Evolutionary conservation across 2,888 invertebrate genomes (phyloP).

Genomic region (Teleogryllus oceanicus): DNA sequence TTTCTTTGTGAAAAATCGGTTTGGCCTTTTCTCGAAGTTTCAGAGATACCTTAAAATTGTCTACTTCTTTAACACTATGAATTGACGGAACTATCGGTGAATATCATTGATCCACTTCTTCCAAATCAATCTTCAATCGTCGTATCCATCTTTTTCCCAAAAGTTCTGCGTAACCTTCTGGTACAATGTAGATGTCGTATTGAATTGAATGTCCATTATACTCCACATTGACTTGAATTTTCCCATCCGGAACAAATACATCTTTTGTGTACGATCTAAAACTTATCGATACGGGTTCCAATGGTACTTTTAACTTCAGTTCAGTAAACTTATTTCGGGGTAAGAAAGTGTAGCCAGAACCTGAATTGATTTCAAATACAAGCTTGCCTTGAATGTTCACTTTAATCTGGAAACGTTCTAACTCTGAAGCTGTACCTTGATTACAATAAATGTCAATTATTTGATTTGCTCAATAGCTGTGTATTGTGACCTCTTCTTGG

Average conservation of each 20-base stretch:
- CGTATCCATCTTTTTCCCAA: background rate
- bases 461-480: background rate
- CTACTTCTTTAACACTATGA: no score
- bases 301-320: no score
- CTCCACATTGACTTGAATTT: background rate
- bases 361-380: no score
- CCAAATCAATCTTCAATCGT: background rate
- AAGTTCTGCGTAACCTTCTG: no score
- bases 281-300: background rate
- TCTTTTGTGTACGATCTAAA: background rate
- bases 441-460: background rate
- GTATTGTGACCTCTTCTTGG: background rate
- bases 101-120: background rate
- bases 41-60: background rate
- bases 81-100: background rate
- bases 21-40: slow-evolving; percentile 11
- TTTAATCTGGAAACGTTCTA: no score
- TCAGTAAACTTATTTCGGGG: no score
- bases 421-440: no score
- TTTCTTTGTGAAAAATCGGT: background rate
- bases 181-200: no score
- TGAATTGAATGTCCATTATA: background rate
- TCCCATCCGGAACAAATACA: background rate
- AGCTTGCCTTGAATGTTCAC: no score
- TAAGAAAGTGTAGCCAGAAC: no score